Base-by-base conservation (phyloP, 2,888 invertebrate genomes). In the Meiosimyza decipiens region DNA sequence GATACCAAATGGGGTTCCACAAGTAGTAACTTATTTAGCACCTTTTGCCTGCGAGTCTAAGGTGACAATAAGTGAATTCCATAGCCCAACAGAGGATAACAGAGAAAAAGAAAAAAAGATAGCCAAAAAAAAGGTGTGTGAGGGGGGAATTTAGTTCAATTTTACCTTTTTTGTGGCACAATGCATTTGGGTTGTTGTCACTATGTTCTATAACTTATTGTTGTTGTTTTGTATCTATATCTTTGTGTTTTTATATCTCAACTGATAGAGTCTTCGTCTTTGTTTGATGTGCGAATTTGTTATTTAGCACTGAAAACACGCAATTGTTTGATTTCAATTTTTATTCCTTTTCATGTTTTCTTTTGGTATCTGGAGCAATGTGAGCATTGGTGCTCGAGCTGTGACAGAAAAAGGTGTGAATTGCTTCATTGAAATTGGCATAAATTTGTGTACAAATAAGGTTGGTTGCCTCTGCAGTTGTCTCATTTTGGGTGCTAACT, bases 281-380 rank as follows among this genome's bases (percentile, higher is more conserved):
- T 77, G 81, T 83, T 83, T 84, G 84, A 84, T 84, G 84, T 82
- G 83, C 82, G 84, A 84, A 84, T 84, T 83, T 84, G 84, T 84
- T 84, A 82, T 81, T 84, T 82, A 82, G 77, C 80, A 76, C 74
- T 77, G 80, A 79, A 79, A 82, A 81, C 82, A 84, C 79, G 81
- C 82, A 83, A 83, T 83, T 82, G 83, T 83, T 78, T 18, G 70
- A 47, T 60, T 80, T 76, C 73, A 75, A 16, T 18, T 40, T 18
- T 28, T 22, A 9, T 40, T 60, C 28, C 51, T 62, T 60, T 63
- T 2, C 12, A n/a, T n/a, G 12, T 63, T 62, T 57, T 64, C 63
- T 55, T 57, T 18, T 22, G 22, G 55, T 22, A 55, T 55, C n/a
- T 18, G 55, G 11, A n/a, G 16, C 6, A n/a, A n/a, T 11, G 15